Evolutionary conservation across 92 coral and sea anemone species (phyloP).

Genomic region (Phymanthus crucifer): DNA sequence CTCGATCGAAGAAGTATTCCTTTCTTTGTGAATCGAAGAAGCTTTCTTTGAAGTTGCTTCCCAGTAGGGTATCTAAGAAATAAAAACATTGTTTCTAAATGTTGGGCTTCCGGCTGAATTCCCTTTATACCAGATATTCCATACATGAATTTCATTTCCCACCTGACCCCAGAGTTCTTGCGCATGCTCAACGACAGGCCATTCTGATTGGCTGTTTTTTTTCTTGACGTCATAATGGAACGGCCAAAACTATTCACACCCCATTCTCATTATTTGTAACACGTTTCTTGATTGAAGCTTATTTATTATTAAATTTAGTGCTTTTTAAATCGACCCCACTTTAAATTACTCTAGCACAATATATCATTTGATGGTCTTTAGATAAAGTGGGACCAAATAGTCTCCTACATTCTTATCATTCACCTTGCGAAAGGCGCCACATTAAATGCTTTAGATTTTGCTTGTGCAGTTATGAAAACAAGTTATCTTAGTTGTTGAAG

Average conservation of each 20-base stretch:
- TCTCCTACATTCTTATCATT: not conserved
- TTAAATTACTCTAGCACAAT: not conserved
- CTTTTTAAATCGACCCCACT: not conserved
- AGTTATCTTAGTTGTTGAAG: not conserved
- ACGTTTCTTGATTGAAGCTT: not conserved
- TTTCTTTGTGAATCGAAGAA: slow-evolving; percentile 75
- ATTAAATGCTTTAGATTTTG: not conserved
- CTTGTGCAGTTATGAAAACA: not conserved
- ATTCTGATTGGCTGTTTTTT: not conserved
- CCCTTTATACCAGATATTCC: too few relatives aligned
- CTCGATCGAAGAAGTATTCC: slow-evolving; percentile 96
- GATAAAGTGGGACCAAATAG: too few relatives aligned
- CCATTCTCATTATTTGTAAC: not conserved
- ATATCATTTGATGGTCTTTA: not conserved
- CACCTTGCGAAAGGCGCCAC: not conserved
- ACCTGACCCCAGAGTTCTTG: too few relatives aligned
- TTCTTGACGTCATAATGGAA: not conserved
- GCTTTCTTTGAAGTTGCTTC: slow-evolving; percentile 64
- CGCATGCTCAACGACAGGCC: too few relatives aligned
- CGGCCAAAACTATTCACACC: too few relatives aligned
- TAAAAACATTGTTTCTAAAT: slow-evolving; percentile 18
- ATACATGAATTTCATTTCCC: too few relatives aligned
- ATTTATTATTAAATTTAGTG: not conserved
- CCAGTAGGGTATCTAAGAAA: slow-evolving; percentile 86
- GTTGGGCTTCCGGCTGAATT: not conserved